A percentile compares a stretch with the other conserved stretches of the same genome.
Evolutionary conservation across 2,113 vertebrate genomes (phyloP).

Genomic region (Nyctereutes procyonoides): DNA sequence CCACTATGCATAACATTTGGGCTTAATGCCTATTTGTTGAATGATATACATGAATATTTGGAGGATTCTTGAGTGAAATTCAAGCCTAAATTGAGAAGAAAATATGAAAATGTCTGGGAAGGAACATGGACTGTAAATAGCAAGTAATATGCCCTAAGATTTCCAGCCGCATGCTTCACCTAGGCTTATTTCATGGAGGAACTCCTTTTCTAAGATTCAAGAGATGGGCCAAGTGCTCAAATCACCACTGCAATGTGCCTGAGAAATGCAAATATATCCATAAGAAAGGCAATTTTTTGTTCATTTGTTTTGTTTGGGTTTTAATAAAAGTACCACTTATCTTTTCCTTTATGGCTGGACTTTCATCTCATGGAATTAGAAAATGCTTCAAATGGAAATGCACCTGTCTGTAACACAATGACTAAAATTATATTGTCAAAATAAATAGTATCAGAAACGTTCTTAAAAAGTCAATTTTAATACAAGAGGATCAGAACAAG

Average conservation of each 20-base stretch:
- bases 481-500: neutral
- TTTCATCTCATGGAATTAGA: neutral
- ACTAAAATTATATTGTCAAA: neutral
- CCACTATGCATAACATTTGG: too few species aligned
- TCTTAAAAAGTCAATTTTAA: neutral
- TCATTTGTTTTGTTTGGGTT: neutral
- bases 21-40: too few species aligned
- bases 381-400: neutral
- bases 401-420: too few species aligned
- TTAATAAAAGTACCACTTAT: neutral
- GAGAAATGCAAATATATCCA: fast-evolving
- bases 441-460: neutral
- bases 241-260: neutral
- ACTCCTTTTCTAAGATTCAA: neutral
- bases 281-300: neutral
- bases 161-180: fast-evolving
- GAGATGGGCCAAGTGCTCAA: neutral
- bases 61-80: neutral
- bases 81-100: neutral
- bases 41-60: neutral
- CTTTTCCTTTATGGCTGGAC: neutral
- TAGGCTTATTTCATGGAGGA: neutral
- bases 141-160: neutral
- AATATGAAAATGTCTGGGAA: neutral
- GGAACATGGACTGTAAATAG: neutral